Percentiles rank a stretch among this genome's conserved stretches.
Conservation (phyloP, 1,140 invertebrate species). For the Zaprionus lachaisei region DNA sequence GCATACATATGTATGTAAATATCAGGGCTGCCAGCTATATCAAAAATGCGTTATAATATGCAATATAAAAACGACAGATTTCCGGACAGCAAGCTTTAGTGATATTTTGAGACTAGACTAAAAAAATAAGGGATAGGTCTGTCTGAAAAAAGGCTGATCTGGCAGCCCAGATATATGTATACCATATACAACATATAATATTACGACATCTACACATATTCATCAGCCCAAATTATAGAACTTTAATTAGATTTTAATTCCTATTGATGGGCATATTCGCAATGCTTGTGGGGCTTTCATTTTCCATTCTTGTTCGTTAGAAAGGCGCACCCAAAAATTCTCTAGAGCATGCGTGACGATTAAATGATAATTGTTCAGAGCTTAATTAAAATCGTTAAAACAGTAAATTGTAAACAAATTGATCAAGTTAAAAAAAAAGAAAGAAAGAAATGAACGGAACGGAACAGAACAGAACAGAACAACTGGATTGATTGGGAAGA, state of each 20-base stretch:
- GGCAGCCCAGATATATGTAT: too few species aligned
- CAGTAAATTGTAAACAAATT: constrained; percentile 24
- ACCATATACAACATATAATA: too few species aligned
- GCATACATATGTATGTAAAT: background rate
- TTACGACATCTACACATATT: too few species aligned
- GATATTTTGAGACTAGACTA: too few species aligned
- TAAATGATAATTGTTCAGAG: constrained; percentile 18
- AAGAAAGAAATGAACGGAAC: background rate
- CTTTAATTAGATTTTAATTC: background rate
- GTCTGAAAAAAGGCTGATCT: too few species aligned
- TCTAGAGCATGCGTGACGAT: constrained; percentile 4
- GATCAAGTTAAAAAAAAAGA: constrained; percentile 3
- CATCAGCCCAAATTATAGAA: background rate
- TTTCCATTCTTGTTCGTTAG: too few species aligned
- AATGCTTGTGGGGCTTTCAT: background rate
- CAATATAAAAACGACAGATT: too few species aligned
- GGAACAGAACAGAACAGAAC: background rate
- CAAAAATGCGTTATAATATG: too few species aligned
- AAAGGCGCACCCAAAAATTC: background rate
- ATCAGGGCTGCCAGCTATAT: too few species aligned
- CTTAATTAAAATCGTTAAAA: constrained; percentile 25
- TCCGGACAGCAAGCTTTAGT: too few species aligned
- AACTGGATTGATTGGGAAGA: background rate
- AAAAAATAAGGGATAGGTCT: too few species aligned
- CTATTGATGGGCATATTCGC: background rate